Conservation (phyloP, 2,888 invertebrate species). For the Athalia cordata region DNA sequence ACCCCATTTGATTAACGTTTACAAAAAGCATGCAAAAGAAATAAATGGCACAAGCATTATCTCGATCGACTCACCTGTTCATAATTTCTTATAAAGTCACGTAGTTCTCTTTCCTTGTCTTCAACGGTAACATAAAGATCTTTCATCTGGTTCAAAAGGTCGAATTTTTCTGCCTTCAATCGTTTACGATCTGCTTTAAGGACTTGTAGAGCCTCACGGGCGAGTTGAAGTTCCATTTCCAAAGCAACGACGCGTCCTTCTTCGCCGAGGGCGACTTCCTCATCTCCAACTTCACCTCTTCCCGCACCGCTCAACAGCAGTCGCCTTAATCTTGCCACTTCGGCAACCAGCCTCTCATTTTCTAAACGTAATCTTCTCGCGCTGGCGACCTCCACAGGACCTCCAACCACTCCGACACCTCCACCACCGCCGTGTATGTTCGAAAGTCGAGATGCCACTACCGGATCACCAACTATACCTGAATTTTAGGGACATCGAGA, state of each 20-base stretch:
- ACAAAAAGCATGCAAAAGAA: neutral
- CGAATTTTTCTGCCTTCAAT: slow-evolving; percentile 94
- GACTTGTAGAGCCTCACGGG: slow-evolving; percentile 87
- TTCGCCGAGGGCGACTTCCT: slow-evolving; percentile 74
- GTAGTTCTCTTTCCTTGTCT: slow-evolving; percentile 94
- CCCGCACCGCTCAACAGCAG: slow-evolving; percentile 80
- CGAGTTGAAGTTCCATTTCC: slow-evolving; percentile 84
- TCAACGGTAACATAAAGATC: slow-evolving; percentile 95
- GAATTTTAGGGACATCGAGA: neutral
- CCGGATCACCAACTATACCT: slow-evolving; percentile 63
- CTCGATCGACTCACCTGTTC: slow-evolving; percentile 82
- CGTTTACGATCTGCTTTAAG: slow-evolving; percentile 93
- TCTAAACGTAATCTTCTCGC: slow-evolving; percentile 82
- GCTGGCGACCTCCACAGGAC: slow-evolving; percentile 77
- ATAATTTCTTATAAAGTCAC: slow-evolving; percentile 95
- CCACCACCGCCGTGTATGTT: slow-evolving; percentile 67
- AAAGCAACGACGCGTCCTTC: slow-evolving; percentile 77
- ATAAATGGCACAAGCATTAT: neutral
- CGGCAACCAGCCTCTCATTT: slow-evolving; percentile 86
- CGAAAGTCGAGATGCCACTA: slow-evolving; percentile 68
- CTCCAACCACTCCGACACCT: slow-evolving; percentile 65
- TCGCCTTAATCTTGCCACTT: slow-evolving; percentile 81
- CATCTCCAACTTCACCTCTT: slow-evolving; percentile 77
- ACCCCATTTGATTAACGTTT: neutral
- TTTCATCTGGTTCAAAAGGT: slow-evolving; percentile 94